Evolutionary conservation across 2,888 invertebrate species (phyloP), one percentile per base, ranked within the genome.

Genomic region (Aquatica leii): DNA sequence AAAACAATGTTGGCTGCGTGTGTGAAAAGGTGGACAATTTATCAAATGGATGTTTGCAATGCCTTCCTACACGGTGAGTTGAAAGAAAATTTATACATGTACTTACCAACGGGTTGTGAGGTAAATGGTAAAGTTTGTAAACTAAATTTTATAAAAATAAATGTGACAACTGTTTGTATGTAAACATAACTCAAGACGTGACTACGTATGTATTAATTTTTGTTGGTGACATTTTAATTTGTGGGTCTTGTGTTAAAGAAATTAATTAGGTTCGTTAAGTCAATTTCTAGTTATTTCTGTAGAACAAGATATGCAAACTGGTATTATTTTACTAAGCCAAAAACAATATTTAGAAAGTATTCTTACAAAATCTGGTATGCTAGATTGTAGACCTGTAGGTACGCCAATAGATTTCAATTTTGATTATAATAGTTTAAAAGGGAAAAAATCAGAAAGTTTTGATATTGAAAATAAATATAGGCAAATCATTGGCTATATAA

Each of bases 391-490:
- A 43, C 14, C 15, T 43, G 43, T 43, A 15, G 14, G 15, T 8
- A 43, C 43, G 17, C 43, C 43, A 43, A 15, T 43, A 40, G 40
- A 14, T 43, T 20, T 17, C 20, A 46, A 46, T 46, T 46, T 46
- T 46, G 46, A 46, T 46, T 20, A 46, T 18, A 4, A 46, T 46
- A 20, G 18, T n/a, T 46, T 46, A 20, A 20, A 20, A 11, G 18
- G 20, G 46, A 18, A 43, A 14, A 43, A 4, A 4, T 43, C 43
- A 15, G 43, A 43, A 43, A 15, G 17, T 43, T 15, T 3, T 8
- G 14, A 43, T 15, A 15, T 43, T 43, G 43, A 43, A 43, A n/a
- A 43, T 43, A n/a, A n/a, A n/a, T n/a, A n/a, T n/a, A n/a, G n/a
- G n/a, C n/a, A n/a, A n/a, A n/a, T n/a, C n/a, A n/a, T n/a, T n/a